Base-by-base conservation (phyloP, 2,888 invertebrate genomes). In the Himalopsyche tibetana region DNA sequence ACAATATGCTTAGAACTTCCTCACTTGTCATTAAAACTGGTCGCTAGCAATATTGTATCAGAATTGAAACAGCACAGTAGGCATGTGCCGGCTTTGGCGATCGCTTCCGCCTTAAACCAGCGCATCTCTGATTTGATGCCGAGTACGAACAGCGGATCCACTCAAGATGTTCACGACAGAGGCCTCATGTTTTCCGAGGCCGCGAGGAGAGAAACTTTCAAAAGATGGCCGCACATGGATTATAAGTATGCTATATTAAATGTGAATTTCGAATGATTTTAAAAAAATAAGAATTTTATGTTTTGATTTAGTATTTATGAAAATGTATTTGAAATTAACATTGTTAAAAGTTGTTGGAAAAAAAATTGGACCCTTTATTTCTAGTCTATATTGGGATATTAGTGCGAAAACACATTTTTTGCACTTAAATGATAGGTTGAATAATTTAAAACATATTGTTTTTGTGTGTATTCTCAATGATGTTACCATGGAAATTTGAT, bases 161-260 rank as follows among this genome's bases (percentile, higher is more conserved):
- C 92, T 87, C 91, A 94, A 9, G 93, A 93, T 86, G 92, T 93
- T 89, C 93, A 93, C 89, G 90, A 92, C 12, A 90, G 93, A 89
- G 92, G 92, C 2, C 92, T 95, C 87, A 98, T 99, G 98, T 98
- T 97, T 91, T 98, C 97, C 89, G 99, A 99, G 92, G 97, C 97
- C 0, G 97, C 97, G 88, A 94, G 99, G 80, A 94, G 97, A 89
- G 96, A 98, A 90, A 98, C 99, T 0, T 99, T 99, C 92, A 96
- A 96, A 89, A 95, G 97, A 90, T 99, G 98, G 99, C 98, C 98
- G 3, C 98, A 98, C 90, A 98, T 98, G 97, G 97, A 98, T 91
- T 98, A 98, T 92, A 98, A 98, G 97, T 97, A 91, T 93, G 84
- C 17, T 6, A 45, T 82, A 12, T 19, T 5, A 15, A 51, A 51